phyloP scores from a whole-genome alignment of 2,797 vertebrate genomes.

The Phaenicophaeus curvirostris region DNA sequence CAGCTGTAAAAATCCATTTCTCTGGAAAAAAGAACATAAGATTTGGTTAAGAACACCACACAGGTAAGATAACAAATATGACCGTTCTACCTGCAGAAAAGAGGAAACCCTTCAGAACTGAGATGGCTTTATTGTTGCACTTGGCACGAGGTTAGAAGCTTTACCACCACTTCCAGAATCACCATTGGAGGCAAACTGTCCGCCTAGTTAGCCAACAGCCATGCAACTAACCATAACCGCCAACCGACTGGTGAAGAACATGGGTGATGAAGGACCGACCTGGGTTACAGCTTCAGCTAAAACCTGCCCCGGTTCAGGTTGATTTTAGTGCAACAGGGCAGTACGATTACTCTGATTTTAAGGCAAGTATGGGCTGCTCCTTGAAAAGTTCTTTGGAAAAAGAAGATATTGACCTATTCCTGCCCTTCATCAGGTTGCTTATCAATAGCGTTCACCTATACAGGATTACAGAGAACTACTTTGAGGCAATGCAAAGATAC shows the following conservation, averaged over 20 bases:
- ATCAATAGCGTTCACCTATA: background rate
- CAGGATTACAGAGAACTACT: background rate
- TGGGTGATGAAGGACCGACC: background rate
- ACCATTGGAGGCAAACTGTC: background rate
- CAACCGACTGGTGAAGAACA: background rate
- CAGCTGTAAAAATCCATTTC: background rate
- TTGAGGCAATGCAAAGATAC: background rate
- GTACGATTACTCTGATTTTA: background rate
- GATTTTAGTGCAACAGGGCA: background rate
- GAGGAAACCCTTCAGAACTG: background rate
- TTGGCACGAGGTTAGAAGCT: background rate
- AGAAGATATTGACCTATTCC: background rate
- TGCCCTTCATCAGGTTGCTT: background rate
- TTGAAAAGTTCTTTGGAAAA: background rate
- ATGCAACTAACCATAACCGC: background rate
- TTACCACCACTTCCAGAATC: background rate
- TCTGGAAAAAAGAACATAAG: background rate
- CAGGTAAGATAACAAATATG: background rate
- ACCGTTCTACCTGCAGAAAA: background rate
- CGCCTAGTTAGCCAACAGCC: background rate
- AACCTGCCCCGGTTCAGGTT: background rate
- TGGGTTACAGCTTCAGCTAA: background rate
- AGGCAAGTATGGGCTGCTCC: background rate
- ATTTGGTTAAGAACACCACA: background rate
- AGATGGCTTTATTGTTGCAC: background rate